Conservation (phyloP, 2,113 vertebrate genomes). For the Sardina pilchardus region DNA sequence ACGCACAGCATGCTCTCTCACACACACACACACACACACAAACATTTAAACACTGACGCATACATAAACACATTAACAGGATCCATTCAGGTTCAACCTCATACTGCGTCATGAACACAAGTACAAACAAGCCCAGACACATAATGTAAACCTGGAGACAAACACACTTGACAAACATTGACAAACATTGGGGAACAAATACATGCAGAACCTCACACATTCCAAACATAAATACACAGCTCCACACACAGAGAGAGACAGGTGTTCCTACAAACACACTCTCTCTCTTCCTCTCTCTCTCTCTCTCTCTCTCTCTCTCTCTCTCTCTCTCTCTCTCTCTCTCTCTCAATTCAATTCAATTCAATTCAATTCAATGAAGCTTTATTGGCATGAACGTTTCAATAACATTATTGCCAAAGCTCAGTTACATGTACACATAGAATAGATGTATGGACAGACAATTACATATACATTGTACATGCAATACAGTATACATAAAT, state of each 20-base stretch:
- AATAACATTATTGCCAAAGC: no score
- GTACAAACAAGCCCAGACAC: background rate
- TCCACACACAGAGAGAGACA: background rate
- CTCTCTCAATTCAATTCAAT: no score
- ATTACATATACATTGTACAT: no score
- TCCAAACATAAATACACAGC: constrained; percentile 12
- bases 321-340: background rate
- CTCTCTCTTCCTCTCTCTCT: constrained; percentile 19
- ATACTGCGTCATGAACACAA: background rate
- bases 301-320: background rate
- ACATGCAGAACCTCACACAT: constrained; percentile 38
- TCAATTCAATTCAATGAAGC: no score
- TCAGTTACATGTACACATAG: no score
- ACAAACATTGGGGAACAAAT: background rate
- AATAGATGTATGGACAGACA: no score
- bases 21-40: constrained; percentile 26
- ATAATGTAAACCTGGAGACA: background rate
- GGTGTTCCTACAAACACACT: background rate
- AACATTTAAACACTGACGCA: background rate
- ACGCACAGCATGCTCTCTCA: background rate
- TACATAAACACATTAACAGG: background rate
- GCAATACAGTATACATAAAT: no score
- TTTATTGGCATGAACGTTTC: no score
- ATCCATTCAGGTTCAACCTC: background rate
- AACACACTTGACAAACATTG: background rate